A percentile compares a stretch with the other conserved stretches of the same genome.
Conservation (phyloP, 2,113 vertebrate genomes). For the Aegithalos caudatus region DNA sequence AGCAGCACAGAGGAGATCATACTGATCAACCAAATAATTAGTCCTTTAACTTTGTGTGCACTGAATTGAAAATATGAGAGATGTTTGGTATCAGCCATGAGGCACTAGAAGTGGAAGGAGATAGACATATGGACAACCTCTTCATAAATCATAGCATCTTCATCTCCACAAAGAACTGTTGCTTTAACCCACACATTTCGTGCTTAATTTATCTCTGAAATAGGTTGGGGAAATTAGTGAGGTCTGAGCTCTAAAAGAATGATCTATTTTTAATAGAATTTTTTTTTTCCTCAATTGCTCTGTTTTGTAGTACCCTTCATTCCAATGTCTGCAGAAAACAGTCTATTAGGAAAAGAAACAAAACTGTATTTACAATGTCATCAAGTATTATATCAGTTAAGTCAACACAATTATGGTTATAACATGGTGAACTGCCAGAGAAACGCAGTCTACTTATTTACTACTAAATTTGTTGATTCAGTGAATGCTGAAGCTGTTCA, state of each 20-base stretch:
- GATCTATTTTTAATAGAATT: background rate
- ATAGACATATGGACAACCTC: background rate
- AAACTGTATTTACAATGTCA: slow-evolving; percentile 36
- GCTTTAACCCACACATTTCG: background rate
- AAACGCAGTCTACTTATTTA: slow-evolving; percentile 43
- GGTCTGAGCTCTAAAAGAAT: background rate
- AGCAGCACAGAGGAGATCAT: background rate
- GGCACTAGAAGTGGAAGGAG: background rate
- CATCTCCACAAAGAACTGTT: background rate
- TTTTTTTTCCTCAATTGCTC: background rate
- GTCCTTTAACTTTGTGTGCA: background rate
- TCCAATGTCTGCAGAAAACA: background rate
- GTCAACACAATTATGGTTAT: slow-evolving; percentile 59
- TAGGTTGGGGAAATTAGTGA: background rate
- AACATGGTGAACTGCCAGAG: slow-evolving; percentile 37
- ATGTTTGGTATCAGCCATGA: background rate
- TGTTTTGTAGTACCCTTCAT: background rate
- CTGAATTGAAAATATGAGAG: background rate
- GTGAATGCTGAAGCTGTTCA: slow-evolving; percentile 22
- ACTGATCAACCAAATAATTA: background rate
- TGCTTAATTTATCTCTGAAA: background rate
- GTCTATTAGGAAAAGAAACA: slow-evolving; percentile 22
- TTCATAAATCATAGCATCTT: background rate
- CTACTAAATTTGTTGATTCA: slow-evolving; percentile 55
- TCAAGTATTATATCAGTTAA: slow-evolving; percentile 40